Percentiles rank a stretch among this genome's conserved stretches.
Evolutionary conservation across 2,113 vertebrate species (phyloP).

Genomic region (Leiothrix lutea): DNA sequence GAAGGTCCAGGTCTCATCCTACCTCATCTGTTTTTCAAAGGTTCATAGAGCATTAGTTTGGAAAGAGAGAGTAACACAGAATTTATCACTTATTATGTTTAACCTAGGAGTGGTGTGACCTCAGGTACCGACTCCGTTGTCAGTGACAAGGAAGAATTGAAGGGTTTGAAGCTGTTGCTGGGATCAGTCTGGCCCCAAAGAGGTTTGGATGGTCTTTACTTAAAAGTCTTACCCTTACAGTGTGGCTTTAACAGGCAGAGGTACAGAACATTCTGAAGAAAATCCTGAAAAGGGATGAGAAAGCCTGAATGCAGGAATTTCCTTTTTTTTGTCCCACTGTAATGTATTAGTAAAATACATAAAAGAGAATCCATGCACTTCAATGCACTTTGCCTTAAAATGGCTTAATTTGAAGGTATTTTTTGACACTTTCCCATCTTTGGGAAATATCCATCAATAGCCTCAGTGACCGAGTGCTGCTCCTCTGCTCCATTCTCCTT

Average conservation of each 20-base stretch:
- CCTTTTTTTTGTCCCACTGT: background rate
- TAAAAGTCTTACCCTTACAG: background rate
- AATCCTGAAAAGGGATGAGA: background rate
- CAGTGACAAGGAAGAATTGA: background rate
- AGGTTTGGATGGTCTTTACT: background rate
- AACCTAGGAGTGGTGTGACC: background rate
- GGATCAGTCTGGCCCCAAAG: background rate
- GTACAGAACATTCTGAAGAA: background rate
- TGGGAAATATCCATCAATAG: background rate
- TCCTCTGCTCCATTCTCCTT: background rate
- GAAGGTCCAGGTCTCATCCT: background rate
- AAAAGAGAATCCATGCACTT: background rate
- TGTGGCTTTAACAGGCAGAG: background rate
- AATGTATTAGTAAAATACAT: background rate
- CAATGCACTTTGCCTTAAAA: background rate
- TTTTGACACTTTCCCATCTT: background rate
- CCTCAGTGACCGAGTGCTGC: rapidly evolving
- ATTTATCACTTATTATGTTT: background rate
- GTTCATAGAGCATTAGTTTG: background rate
- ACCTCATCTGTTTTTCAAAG: background rate
- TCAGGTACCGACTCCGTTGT: background rate
- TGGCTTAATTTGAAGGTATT: background rate
- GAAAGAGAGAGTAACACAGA: background rate
- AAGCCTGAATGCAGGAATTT: background rate
- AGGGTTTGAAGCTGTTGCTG: background rate